Evolutionary conservation across 2,888 invertebrate genomes (phyloP).

Genomic region (Lasius platythorax): DNA sequence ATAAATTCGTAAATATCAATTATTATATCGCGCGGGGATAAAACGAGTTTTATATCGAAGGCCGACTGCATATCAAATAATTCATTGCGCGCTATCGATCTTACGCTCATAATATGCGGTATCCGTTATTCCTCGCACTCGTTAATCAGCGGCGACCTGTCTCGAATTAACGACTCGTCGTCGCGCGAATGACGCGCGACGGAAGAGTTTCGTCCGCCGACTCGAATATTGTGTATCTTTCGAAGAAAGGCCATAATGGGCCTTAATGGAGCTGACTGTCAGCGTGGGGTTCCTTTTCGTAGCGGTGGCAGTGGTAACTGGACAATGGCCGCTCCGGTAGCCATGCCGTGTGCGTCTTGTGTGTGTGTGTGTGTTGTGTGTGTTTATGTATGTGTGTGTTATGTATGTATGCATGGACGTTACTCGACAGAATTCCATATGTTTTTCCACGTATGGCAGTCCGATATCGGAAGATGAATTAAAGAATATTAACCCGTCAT

Average conservation of each 20-base stretch:
- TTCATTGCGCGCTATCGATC: slow-evolving; percentile 47
- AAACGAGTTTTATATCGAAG: slow-evolving; percentile 12
- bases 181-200: slow-evolving; percentile 62
- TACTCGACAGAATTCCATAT: slow-evolving; percentile 45
- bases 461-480: slow-evolving; percentile 12
- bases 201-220: slow-evolving; percentile 66
- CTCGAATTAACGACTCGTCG: slow-evolving; percentile 65
- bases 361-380: slow-evolving; percentile 47
- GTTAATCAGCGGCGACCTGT: slow-evolving; percentile 59
- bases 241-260: slow-evolving; percentile 69
- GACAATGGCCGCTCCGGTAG: slow-evolving; percentile 79
- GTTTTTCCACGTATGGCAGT: slow-evolving; percentile 36
- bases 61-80: slow-evolving; percentile 35
- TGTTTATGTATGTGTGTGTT: slow-evolving; percentile 57
- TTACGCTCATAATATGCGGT: slow-evolving; percentile 27
- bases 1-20: not conserved
- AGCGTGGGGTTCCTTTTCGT: slow-evolving; percentile 67
- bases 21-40: not conserved
- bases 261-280: slow-evolving; percentile 75
- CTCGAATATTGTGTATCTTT: slow-evolving; percentile 70
- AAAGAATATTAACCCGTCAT: slow-evolving; percentile 23
- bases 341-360: slow-evolving; percentile 75
- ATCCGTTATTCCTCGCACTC: slow-evolving; percentile 60
- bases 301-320: slow-evolving; percentile 67
- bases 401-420: slow-evolving; percentile 26